These are phyloP conservation scores for Tyrannus savana DNA, from an alignment of 2,113 vertebrate species.

Conservation along the genomic window DNA sequence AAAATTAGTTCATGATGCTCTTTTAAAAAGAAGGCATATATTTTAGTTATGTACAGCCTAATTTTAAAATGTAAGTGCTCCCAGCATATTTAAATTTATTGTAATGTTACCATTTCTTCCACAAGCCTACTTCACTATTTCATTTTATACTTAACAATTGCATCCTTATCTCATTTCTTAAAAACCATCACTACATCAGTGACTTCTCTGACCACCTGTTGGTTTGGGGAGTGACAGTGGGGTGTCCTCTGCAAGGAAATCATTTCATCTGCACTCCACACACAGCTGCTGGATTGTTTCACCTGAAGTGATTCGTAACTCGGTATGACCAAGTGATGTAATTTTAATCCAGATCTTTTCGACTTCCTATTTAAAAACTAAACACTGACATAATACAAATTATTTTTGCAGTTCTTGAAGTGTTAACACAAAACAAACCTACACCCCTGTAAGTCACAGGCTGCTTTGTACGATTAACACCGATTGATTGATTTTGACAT, in stretches of 20 bases:
- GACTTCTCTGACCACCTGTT: slow-evolving; percentile 72
- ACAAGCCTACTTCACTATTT: not conserved
- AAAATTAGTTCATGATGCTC: not conserved
- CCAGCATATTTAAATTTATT: not conserved
- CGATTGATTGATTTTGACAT: slow-evolving; percentile 29
- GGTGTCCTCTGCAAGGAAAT: slow-evolving; percentile 82
- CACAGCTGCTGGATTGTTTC: slow-evolving; percentile 78
- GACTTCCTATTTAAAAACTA: slow-evolving; percentile 64
- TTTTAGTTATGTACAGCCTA: not conserved
- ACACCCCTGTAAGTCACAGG: not conserved
- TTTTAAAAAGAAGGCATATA: not conserved
- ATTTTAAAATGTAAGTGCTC: not conserved
- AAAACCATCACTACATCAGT: slow-evolving; percentile 47
- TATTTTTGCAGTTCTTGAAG: not conserved
- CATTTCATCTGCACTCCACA: slow-evolving; percentile 82
- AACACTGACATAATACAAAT: not conserved
- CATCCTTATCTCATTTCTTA: not conserved
- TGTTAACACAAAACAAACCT: not conserved
- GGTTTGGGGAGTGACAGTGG: slow-evolving; percentile 89
- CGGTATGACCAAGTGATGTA: slow-evolving; percentile 76
- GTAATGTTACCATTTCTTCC: not conserved
- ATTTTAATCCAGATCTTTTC: slow-evolving; percentile 87
- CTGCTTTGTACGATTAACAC: not conserved
- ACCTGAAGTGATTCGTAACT: slow-evolving; percentile 67
- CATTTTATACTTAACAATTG: not conserved